These are phyloP conservation scores for Chromobotia macracanthus DNA, from an alignment of 2,797 vertebrate species.

Conservation along the genomic window DNA sequence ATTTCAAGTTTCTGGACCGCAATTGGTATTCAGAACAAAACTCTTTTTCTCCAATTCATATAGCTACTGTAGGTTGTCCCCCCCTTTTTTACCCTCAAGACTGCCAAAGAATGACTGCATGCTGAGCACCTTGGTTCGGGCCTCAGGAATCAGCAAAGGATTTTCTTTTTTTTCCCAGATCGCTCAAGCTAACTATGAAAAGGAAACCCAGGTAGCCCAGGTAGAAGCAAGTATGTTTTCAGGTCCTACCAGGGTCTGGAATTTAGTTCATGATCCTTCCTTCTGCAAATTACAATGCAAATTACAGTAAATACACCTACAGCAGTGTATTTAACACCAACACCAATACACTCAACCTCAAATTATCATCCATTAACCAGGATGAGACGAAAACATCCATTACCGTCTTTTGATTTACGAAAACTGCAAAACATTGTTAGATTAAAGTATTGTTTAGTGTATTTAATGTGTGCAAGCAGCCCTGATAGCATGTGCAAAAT, in stretches of 20 bases:
- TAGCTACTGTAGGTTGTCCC: conserved; percentile 67
- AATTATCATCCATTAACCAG: neutral
- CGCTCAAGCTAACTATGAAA: conserved; percentile 26
- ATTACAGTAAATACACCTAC: conserved; percentile 22
- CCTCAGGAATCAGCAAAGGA: conserved; percentile 65
- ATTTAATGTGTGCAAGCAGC: neutral
- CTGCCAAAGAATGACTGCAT: conserved; percentile 68
- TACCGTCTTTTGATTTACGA: neutral
- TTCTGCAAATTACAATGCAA: conserved; percentile 1
- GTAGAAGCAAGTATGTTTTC: conserved; percentile 59
- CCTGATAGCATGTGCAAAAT: neutral
- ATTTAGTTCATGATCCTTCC: conserved; percentile 16
- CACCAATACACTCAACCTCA: conserved; percentile 6
- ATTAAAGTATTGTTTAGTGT: neutral
- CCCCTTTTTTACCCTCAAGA: conserved; percentile 69
- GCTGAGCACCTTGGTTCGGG: conserved; percentile 73
- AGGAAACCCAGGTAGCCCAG: conserved; percentile 57
- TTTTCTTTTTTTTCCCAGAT: conserved; percentile 15
- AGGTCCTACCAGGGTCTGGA: conserved; percentile 55
- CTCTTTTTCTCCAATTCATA: conserved; percentile 63
- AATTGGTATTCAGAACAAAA: conserved; percentile 79
- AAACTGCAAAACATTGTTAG: neutral
- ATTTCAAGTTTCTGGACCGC: conserved; percentile 69
- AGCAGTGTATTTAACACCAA: too few species aligned
- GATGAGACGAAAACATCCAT: neutral